Percentiles rank a stretch among this genome's conserved stretches.
Evolutionary conservation across 2,113 vertebrate species (phyloP).

Genomic region (Dicaeum eximium): DNA sequence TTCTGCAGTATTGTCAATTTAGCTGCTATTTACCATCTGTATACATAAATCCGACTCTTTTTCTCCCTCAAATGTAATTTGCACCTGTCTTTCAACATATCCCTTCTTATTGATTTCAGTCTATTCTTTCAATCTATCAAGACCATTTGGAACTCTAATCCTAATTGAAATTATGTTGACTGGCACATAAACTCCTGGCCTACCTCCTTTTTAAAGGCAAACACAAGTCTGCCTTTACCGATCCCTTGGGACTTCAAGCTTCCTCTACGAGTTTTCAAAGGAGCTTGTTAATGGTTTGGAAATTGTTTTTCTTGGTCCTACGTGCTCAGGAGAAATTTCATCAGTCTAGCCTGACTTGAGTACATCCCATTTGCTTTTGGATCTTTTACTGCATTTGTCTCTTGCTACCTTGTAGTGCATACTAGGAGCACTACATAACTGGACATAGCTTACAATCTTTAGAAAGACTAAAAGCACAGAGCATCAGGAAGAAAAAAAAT

Average conservation of each 20-base stretch:
- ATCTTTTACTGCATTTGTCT: not conserved
- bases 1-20: not conserved
- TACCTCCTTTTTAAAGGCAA: slow-evolving; percentile 20
- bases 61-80: slow-evolving; percentile 27
- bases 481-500: not conserved
- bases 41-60: not conserved
- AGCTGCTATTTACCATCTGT: slow-evolving; percentile 3
- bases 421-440: not conserved
- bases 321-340: not conserved
- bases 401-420: not conserved
- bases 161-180: slow-evolving; percentile 49
- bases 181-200: not conserved
- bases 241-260: not conserved
- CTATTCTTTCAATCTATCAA: slow-evolving; percentile 34
- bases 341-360: not conserved
- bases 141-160: slow-evolving; percentile 34
- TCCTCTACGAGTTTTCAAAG: slow-evolving; percentile 36
- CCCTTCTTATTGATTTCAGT: slow-evolving; percentile 41
- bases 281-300: slow-evolving; percentile 31
- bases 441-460: not conserved
- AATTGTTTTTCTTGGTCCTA: slow-evolving; percentile 40
- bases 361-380: not conserved
- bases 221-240: not conserved
- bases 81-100: slow-evolving; percentile 36
- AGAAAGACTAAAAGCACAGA: not conserved